A percentile compares a stretch with the other conserved stretches of the same genome.
Conservation (phyloP, 2,113 vertebrate genomes). For the Megaceryle torquata region DNA sequence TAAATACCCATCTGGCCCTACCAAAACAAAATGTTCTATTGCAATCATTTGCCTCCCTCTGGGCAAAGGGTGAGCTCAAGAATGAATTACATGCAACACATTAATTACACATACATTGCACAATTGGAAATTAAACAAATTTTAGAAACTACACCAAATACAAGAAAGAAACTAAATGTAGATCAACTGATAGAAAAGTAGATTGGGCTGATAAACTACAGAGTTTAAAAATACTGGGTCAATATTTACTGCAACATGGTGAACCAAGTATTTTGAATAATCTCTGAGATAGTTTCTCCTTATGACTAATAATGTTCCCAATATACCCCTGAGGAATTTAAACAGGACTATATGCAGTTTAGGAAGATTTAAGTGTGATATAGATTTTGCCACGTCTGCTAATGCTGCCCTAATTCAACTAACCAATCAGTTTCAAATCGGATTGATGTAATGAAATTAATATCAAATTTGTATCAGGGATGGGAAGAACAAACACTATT, state of each 20-base stretch:
- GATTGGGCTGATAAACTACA: slow-evolving; percentile 33
- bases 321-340: slow-evolving; percentile 30
- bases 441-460: background rate
- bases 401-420: background rate
- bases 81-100: background rate
- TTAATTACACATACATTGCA: slow-evolving; percentile 50
- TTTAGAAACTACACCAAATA: slow-evolving; percentile 13
- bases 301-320: slow-evolving; percentile 31
- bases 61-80: slow-evolving; percentile 11
- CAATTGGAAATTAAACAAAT: slow-evolving; percentile 43
- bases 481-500: background rate
- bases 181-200: slow-evolving; percentile 42
- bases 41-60: slow-evolving; percentile 6
- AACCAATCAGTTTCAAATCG: background rate
- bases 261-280: slow-evolving; percentile 41
- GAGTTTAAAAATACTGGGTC: slow-evolving; percentile 24
- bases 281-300: slow-evolving; percentile 44
- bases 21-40: slow-evolving; percentile 1
- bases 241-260: slow-evolving; percentile 39
- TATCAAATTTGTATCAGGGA: background rate
- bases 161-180: slow-evolving; percentile 1
- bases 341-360: background rate
- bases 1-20: background rate
- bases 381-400: background rate
- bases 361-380: background rate